Base-by-base conservation (phyloP, 1,140 invertebrate genomes). In the Habropoda laboriosa region DNA sequence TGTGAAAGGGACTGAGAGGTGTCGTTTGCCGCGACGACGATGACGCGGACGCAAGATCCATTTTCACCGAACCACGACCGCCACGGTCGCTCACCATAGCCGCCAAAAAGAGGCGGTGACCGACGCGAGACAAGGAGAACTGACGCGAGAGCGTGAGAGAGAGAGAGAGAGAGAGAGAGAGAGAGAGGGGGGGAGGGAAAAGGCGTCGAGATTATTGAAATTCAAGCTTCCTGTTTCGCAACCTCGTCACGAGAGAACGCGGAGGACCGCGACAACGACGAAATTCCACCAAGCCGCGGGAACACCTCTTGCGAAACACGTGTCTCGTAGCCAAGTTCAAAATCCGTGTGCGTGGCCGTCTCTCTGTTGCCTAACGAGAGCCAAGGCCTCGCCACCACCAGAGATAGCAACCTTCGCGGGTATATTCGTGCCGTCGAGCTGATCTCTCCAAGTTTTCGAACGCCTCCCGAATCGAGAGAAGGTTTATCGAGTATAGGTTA, bases 141-240 rank as follows among this genome's bases (percentile, higher is more conserved):
- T 0, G n/a, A n/a, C 0, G 16, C 5, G 16, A 12, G 47, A 49
- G 5, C 6, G 21, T 6, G 47, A 5, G 47, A n/a, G 47, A 21
- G 7, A 1, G 18, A 21, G 18, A 18, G 13, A 7, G 18, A 30
- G 16, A 16, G 5, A 4, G 1, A 8, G 32, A n/a, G 8, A 27
- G 21, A 38, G 6, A n/a, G 8, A 10, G 16, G 6, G 0, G 10
- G 21, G 18, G 38, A 40, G 30, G 53, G 40, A 67, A 10, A 13
- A 27, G 63, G 53, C 75, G 66, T 21, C 66, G 45, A 49, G 67
- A 71, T 71, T 78, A 78, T 71, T 67, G 75, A 78, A 78, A 78
- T 71, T 78, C 67, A 51, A 71, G 75, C 75, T 71, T 78, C 75
- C 75, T 78, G 75, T 71, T 78, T 71, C 75, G 75, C 75, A 78